Conservation (phyloP, 2,797 vertebrate species). For the Hypotaenidia philippensis region DNA sequence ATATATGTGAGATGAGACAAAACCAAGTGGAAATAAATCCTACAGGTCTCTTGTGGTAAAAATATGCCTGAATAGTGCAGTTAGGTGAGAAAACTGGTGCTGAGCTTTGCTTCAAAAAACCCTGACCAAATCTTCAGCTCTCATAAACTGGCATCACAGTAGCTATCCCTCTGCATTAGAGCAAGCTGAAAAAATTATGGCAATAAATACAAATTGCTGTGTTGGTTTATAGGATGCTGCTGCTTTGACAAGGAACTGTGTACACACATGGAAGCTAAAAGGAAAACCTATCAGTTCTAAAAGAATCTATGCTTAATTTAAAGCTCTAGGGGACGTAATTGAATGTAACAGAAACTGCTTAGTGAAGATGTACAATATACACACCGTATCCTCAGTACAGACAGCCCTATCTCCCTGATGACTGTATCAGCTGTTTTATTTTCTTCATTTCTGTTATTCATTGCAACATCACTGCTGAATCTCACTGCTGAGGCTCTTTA, state of each 20-base stretch:
- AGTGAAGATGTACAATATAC: neutral
- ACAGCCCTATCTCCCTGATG: slow-evolving; percentile 22
- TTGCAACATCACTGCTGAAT: neutral
- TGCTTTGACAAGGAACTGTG: neutral
- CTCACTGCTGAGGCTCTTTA: neutral
- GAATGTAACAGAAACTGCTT: neutral
- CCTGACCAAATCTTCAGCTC: neutral
- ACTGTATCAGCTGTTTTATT: neutral
- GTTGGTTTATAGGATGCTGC: neutral
- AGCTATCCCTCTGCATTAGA: neutral
- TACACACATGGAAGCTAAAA: neutral
- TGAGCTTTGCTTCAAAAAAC: neutral
- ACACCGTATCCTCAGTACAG: neutral
- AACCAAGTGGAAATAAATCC: neutral
- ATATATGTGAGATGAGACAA: neutral
- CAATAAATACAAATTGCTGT: neutral
- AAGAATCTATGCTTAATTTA: neutral
- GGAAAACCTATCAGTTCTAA: neutral
- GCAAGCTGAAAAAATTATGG: neutral
- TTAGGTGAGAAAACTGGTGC: neutral
- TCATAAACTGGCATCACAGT: neutral
- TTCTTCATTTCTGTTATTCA: neutral
- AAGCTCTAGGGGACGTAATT: neutral
- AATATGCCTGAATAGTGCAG: neutral
- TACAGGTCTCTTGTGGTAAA: neutral